Evolutionary conservation across 2,113 vertebrate genomes (phyloP), one percentile per base, ranked within the genome.

Genomic region (Pavo muticus): DNA sequence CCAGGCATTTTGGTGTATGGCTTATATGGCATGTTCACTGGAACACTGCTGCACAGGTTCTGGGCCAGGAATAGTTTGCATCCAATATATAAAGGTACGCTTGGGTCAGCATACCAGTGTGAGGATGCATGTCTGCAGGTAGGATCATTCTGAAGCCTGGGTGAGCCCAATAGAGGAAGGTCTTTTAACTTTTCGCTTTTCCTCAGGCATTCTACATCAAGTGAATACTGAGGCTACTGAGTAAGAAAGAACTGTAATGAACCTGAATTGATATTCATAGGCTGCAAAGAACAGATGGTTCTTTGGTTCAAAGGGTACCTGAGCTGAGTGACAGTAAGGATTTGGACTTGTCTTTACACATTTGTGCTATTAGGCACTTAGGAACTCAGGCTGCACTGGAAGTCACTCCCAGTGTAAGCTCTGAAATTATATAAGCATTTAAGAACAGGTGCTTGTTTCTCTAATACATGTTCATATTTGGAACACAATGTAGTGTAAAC

Each of bases 91-190:
- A 54, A 71, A 20, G 16, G 23, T 73, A 16, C 32, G 11, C 14
- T 65, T 32, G 29, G 18, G 5, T 54, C 3, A 1, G 6, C 3
- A 0, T 64, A 16, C 13, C 21, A 35, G 23, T 37, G 15, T 48
- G 14, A 29, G 60, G 47, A 20, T 18, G 19, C 6, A 24, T 29
- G 30, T 63, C 50, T 70, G 69, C 29, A 40, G 35, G 30, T 67
- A 17, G 50, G 50, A 45, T 76, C 68, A 40, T 82, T 93, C 88
- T 78, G 39, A 89, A 84, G 42, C 12, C 9, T 30, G 63, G 71
- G 42, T 91, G 25, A 60, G 14, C 17, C 42, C 48, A 21, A 7
- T 67, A 54, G 15, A 73, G 54, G 56, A 91, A 83, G 69, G 29
- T 61, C 35, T 69, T 91, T 89, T 60, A 88, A 21, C 44, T 15